Conservation (phyloP, 1,140 invertebrate species). For the Caenorhabditis brenneri region DNA sequence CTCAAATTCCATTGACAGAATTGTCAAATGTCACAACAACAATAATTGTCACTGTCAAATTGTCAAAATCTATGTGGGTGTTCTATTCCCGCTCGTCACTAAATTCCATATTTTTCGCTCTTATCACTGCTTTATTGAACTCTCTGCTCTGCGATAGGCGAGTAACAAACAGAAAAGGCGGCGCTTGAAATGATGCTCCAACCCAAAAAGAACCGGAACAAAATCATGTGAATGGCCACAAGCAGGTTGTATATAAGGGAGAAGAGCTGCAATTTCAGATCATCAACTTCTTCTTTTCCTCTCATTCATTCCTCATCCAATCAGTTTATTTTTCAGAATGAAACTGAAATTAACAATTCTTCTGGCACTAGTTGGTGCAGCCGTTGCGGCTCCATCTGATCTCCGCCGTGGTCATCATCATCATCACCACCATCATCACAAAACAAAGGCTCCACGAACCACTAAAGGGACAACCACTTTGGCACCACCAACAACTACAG, state of each 20-base stretch:
- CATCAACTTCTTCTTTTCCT: neutral
- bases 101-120: neutral
- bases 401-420: neutral
- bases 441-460: neutral
- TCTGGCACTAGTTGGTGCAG: neutral
- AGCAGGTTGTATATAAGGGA: neutral
- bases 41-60: too few relatives aligned
- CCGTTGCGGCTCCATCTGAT: neutral
- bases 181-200: conserved; percentile 7
- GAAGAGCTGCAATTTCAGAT: neutral
- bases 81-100: conserved; percentile 8
- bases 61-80: neutral
- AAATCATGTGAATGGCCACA: conserved; percentile 3
- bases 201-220: neutral
- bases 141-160: neutral
- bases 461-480: neutral
- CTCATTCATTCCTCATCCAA: neutral
- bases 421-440: neutral
- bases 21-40: conserved; percentile 1
- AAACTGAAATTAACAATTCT: neutral
- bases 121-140: conserved; percentile 10
- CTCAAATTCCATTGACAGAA: neutral
- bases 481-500: neutral
- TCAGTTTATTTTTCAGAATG: neutral
- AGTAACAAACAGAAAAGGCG: conserved; percentile 9